phyloP scores from a whole-genome alignment of 2,888 invertebrate genomes.

The Campaea margaritaria region DNA sequence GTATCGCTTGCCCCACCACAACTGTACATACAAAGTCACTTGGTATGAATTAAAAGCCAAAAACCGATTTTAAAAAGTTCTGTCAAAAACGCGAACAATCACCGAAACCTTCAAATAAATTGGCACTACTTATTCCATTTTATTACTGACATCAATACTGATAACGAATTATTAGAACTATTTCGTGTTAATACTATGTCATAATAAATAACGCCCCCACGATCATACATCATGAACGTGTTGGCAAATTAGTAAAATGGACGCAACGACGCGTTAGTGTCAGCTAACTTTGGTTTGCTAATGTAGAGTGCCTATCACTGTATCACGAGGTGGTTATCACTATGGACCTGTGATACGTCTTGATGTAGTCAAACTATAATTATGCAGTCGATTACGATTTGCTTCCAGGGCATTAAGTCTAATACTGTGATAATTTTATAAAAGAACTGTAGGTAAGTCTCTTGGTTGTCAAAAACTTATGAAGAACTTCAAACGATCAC shows the following conservation, averaged over 20 bases:
- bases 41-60: not conserved
- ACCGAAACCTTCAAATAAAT: conserved; percentile 5
- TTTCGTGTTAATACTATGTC: not conserved
- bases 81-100: not conserved
- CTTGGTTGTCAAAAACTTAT: too few species aligned
- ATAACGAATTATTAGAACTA: conserved; percentile 4
- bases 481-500: too few species aligned
- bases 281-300: conserved; percentile 25
- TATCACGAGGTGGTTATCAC: not conserved
- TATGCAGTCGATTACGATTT: too few species aligned
- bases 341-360: not conserved
- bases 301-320: not conserved
- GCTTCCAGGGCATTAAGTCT: too few species aligned
- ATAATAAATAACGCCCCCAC: not conserved
- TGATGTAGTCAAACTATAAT: conserved; percentile 14
- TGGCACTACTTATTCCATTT: conserved; percentile 21
- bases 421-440: too few species aligned
- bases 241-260: conserved; percentile 13
- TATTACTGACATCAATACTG: conserved; percentile 26
- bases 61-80: conserved; percentile 3
- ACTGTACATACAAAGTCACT: not conserved
- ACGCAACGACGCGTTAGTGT: conserved; percentile 1
- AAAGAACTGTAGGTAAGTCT: too few species aligned
- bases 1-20: not conserved
- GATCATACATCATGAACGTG: conserved; percentile 1